phyloP scores from a whole-genome alignment of 2,797 vertebrate genomes.

The Cuniculus paca region DNA sequence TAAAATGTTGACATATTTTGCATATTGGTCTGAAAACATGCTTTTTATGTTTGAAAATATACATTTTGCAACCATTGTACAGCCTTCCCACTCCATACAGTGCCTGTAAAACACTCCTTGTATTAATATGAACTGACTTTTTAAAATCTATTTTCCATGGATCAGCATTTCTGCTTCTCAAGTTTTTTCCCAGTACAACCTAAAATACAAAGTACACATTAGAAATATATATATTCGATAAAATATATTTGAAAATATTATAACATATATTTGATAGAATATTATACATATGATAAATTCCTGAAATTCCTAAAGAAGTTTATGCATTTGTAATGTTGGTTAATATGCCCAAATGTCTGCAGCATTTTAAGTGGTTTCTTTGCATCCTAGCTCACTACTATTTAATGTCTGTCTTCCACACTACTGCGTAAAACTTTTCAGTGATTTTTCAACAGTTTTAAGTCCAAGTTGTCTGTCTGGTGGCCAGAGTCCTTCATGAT shows the following conservation, averaged over 20 bases:
- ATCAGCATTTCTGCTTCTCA: background rate
- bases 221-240: background rate
- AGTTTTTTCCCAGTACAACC: background rate
- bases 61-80: background rate
- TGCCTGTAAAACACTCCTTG: background rate
- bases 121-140: background rate
- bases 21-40: background rate
- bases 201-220: conserved; percentile 38
- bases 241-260: background rate
- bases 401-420: background rate
- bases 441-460: background rate
- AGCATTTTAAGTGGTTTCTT: background rate
- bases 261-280: background rate
- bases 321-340: background rate
- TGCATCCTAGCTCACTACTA: background rate
- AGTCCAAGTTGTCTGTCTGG: background rate
- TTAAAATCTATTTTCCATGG: background rate
- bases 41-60: background rate
- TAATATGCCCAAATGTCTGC: background rate
- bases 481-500: background rate
- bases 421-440: background rate
- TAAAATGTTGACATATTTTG: background rate
- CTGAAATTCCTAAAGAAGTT: conserved; percentile 14
- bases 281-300: background rate
- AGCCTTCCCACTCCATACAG: background rate